These are phyloP conservation scores for Watersipora subatra DNA, from an alignment of 1,140 invertebrate species.

Conservation along the genomic window DNA sequence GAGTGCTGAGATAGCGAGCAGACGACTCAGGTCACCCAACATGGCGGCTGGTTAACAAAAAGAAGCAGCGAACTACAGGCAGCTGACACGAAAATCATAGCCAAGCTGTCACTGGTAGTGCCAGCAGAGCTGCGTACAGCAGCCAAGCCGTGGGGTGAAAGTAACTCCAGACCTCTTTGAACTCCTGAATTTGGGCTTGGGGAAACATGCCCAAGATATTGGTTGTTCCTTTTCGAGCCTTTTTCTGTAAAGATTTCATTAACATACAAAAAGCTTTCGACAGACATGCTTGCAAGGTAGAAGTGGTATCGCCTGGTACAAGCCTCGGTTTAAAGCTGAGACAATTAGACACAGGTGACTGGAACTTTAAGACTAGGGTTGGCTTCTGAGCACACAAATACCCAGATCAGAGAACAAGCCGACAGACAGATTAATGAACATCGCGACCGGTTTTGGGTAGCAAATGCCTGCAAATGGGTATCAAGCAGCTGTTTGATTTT, in stretches of 20 bases:
- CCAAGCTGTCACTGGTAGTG: too few relatives aligned
- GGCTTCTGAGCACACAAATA: neutral
- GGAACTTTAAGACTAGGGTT: neutral
- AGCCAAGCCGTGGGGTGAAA: neutral
- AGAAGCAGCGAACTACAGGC: too few relatives aligned
- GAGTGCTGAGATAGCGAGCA: too few relatives aligned
- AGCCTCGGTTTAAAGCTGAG: neutral
- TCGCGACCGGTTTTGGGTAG: too few relatives aligned
- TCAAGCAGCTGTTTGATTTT: too few relatives aligned
- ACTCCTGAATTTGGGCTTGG: constrained; percentile 49
- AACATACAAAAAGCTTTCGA: neutral
- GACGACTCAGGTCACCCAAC: too few relatives aligned
- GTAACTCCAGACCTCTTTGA: constrained; percentile 52
- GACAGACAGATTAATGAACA: neutral
- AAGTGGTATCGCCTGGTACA: neutral
- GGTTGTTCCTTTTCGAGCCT: constrained; percentile 21
- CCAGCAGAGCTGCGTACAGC: too few relatives aligned
- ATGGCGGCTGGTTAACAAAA: too few relatives aligned
- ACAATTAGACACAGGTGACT: neutral
- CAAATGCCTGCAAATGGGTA: too few relatives aligned
- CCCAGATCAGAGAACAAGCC: neutral
- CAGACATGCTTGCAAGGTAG: neutral
- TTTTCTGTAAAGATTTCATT: neutral
- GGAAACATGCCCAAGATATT: constrained; percentile 36
- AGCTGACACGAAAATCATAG: too few relatives aligned